Percentiles rank a stretch among this genome's conserved stretches.
phyloP scores from a whole-genome alignment of 2,113 vertebrate genomes.

The Hydropotes inermis region DNA sequence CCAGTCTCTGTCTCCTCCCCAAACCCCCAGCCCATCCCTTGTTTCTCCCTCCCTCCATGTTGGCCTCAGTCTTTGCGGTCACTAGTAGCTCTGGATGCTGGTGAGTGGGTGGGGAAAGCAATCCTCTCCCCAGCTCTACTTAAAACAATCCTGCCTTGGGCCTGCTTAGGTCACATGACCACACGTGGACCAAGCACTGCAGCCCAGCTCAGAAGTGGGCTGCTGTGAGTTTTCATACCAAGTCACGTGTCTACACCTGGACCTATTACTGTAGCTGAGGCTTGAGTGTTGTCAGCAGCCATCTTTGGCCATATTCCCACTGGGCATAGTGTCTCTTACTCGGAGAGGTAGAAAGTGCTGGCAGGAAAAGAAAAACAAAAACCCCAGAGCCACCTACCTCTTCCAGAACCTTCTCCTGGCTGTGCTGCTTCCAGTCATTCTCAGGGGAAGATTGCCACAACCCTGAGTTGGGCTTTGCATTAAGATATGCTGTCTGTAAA shows the following conservation, averaged over 20 bases:
- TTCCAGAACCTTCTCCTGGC: not conserved
- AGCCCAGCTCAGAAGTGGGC: not conserved
- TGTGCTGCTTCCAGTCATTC: not conserved
- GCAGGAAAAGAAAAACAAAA: not conserved
- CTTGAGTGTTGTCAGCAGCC: rapidly evolving
- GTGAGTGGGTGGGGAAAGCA: not conserved
- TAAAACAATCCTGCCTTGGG: not conserved
- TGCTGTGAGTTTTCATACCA: not conserved
- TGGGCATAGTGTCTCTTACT: not conserved
- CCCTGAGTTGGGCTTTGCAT: not conserved
- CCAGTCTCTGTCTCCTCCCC: no score
- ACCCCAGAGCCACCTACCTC: not conserved
- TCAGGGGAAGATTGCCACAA: not conserved
- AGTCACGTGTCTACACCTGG: not conserved
- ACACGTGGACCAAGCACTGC: not conserved
- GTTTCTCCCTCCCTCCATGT: not conserved
- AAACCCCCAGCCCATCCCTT: no score
- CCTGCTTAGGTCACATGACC: not conserved
- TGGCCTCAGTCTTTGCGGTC: not conserved
- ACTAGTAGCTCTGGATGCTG: not conserved
- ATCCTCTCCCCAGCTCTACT: not conserved
- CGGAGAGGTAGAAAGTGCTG: not conserved
- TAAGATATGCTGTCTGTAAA: not conserved
- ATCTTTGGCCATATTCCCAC: not conserved
- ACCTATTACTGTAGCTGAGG: not conserved